Base-by-base conservation (phyloP, 2,113 vertebrate genomes). In the Chaenogobius annularis region DNA sequence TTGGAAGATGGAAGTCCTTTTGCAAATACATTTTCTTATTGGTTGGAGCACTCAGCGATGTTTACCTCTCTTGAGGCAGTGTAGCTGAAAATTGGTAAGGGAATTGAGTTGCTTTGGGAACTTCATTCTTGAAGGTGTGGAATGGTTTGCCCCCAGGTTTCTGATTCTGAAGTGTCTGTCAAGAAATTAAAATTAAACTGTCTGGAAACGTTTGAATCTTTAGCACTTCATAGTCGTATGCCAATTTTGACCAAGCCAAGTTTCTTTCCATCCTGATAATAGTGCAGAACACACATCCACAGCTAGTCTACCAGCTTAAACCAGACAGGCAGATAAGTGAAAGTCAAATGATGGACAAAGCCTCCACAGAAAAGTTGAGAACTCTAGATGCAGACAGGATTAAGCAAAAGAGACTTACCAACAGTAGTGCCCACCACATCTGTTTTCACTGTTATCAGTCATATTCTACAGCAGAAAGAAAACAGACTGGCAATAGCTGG, bases 71-170 rank as follows among this genome's bases (percentile, higher is more conserved):
- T 85, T 73, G 84, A 87, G 87, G 88, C 88, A 91, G 75, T 78
- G 84, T 90, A 87, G 88, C 92, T 87, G 83, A 89, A 92, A 92
- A 91, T 92, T 91, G 88, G 82, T 85, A 72, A 78, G 88, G 88
- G 87, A 92, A 90, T 90, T 86, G 85, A 80, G 78, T 84, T 75
- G 77, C 80, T 87, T 83, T 81, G 84, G 75, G 74, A 89, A 70
- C 68, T 78, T 54, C 84, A 83, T 89, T 88, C 87, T 86, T 82
- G 44, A 80, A 86, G 78, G 73, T 85, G 77, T 70, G 83, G 79
- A 82, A 88, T 83, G 83, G 82, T 87, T 87, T 85, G 66, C 87
- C 84, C 82, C 78, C 74, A 74, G 78, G 80, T 88, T 81, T 79
- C 75, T 83, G 17, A 40, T 84, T 85, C 80, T 20, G 22, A 63